Percentiles rank a stretch among this genome's conserved stretches.
phyloP scores from a whole-genome alignment of 2,888 invertebrate species.

The Camponotus fellah region DNA sequence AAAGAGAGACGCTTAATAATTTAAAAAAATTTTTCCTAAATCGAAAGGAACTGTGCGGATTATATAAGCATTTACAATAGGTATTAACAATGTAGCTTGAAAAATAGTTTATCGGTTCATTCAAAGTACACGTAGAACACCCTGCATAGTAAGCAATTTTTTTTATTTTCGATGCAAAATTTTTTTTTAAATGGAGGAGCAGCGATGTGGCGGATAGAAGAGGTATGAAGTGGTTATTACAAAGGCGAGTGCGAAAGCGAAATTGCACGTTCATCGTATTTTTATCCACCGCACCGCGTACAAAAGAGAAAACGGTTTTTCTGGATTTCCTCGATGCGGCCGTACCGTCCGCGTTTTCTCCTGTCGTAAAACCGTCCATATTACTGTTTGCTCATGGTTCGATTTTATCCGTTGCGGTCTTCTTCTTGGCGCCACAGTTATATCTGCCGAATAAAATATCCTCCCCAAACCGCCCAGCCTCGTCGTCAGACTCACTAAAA shows the following conservation, averaged over 20 bases:
- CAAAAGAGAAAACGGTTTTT: conserved; percentile 60
- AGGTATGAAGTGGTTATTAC: conserved; percentile 40
- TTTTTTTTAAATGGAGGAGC: conserved; percentile 12
- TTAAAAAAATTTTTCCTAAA: not conserved
- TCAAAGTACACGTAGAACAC: not conserved
- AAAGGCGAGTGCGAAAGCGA: conserved; percentile 46
- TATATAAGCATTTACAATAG: not conserved
- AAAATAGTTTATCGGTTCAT: not conserved
- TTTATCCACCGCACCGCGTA: conserved; percentile 32
- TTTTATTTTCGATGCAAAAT: conserved; percentile 35
- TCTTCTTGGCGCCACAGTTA: conserved; percentile 45
- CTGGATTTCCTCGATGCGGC: conserved; percentile 51
- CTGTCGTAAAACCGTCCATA: conserved; percentile 62
- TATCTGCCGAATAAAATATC: conserved; percentile 59
- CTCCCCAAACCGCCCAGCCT: conserved; percentile 9
- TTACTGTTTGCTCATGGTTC: conserved; percentile 74
- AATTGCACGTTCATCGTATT: conserved; percentile 48
- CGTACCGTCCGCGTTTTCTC: conserved; percentile 28
- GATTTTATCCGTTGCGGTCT: conserved; percentile 56
- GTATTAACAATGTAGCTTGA: not conserved
- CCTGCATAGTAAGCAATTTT: not conserved
- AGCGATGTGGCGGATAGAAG: conserved; percentile 4
- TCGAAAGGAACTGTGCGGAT: not conserved
- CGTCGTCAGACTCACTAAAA: conserved; percentile 13
- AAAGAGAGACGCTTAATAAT: not conserved